phyloP scores from a whole-genome alignment of 2,113 vertebrate species.

The Gavialis gangeticus region DNA sequence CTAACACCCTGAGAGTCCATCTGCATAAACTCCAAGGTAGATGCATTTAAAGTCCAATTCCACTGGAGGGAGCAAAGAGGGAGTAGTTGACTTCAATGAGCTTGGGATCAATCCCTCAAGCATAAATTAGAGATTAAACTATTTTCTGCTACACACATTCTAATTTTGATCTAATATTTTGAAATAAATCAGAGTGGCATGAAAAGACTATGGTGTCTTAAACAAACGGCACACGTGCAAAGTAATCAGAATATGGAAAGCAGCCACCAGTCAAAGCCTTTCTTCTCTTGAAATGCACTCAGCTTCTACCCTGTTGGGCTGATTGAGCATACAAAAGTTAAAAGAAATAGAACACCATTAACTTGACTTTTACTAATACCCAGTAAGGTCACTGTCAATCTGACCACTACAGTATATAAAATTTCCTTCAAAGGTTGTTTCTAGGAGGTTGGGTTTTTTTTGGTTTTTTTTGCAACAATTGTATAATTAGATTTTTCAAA shows the following conservation, averaged over 20 bases:
- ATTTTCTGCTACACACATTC: background rate
- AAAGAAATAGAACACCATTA: background rate
- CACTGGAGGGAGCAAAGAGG: background rate
- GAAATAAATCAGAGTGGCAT: background rate
- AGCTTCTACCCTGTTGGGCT: background rate
- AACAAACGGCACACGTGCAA: background rate
- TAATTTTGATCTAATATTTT: background rate
- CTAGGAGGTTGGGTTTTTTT: background rate
- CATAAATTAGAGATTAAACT: background rate
- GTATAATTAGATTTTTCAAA: constrained; percentile 50
- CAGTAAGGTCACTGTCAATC: background rate
- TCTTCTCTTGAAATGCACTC: background rate
- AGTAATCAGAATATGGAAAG: background rate
- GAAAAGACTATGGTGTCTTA: background rate
- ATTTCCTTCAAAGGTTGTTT: background rate
- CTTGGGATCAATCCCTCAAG: background rate
- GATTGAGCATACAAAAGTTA: background rate
- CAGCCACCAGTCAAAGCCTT: background rate
- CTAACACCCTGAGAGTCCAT: background rate
- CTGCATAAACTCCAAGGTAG: background rate
- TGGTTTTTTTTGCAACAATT: background rate
- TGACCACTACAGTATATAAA: background rate
- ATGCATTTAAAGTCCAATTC: background rate
- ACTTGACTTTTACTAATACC: constrained; percentile 1
- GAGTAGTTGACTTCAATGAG: background rate